Evolutionary conservation across 2,113 vertebrate genomes (phyloP).

Genomic region (Ivindomyrus marchei): DNA sequence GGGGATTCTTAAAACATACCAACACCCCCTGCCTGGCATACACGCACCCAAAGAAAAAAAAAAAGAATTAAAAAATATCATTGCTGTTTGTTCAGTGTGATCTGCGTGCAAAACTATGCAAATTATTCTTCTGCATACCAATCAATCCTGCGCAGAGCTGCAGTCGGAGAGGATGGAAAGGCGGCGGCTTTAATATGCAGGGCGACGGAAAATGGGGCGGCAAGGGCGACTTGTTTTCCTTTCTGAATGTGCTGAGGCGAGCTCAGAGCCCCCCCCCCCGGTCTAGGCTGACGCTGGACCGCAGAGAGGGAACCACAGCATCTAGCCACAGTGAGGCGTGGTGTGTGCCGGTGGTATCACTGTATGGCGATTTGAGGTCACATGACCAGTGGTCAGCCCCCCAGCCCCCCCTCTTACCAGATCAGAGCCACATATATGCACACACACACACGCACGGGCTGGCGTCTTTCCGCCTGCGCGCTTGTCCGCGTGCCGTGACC

Average conservation of each 20-base stretch:
- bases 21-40: constrained; percentile 25
- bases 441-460: not conserved
- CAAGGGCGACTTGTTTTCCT: constrained; percentile 29
- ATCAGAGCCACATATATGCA: not conserved
- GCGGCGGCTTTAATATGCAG: constrained; percentile 22
- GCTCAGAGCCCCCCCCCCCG: not conserved
- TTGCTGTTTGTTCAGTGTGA: constrained; percentile 44
- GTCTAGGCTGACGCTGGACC: not conserved
- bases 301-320: not conserved
- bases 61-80: constrained; percentile 28
- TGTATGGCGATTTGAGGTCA: not conserved
- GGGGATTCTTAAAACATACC: constrained; percentile 33
- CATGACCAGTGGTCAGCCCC: not conserved
- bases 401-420: not conserved
- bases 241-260: constrained; percentile 18
- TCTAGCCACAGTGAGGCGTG: not conserved
- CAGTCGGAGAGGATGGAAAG: constrained; percentile 45
- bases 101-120: constrained; percentile 62
- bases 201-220: constrained; percentile 40
- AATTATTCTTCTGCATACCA: constrained; percentile 58
- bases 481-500: not conserved
- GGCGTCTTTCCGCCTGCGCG: not conserved
- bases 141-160: constrained; percentile 61
- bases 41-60: constrained; percentile 28
- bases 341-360: not conserved